These are phyloP conservation scores for Patella ulyssiponensis DNA, from an alignment of 2,888 invertebrate genomes.

Conservation along the genomic window DNA sequence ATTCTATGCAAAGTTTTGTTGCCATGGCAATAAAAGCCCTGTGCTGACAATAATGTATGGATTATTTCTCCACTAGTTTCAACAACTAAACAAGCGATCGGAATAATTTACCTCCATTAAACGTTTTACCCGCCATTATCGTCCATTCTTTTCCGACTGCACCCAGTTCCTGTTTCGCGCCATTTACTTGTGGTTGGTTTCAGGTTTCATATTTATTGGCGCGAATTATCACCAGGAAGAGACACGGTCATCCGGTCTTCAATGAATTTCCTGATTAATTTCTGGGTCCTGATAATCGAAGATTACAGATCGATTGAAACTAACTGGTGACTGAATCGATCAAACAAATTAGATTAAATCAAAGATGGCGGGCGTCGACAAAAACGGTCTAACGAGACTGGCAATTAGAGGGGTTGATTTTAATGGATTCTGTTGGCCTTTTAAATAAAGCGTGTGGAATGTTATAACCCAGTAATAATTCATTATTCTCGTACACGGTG, in stretches of 20 bases:
- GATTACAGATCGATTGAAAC: conserved; percentile 1
- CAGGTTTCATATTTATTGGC: conserved; percentile 12
- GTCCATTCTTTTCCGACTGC: conserved; percentile 7
- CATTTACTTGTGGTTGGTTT: conserved; percentile 1
- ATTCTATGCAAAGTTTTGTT: background rate
- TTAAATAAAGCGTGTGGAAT: conserved; percentile 6
- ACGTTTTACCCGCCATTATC: conserved; percentile 7
- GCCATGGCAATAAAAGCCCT: background rate
- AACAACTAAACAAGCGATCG: conserved; percentile 5
- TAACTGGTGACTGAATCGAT: background rate
- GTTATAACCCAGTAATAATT: conserved; percentile 11
- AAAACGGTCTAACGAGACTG: conserved; percentile 7
- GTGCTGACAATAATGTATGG: conserved; percentile 1
- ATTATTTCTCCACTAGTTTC: background rate
- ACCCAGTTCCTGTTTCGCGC: conserved; percentile 8
- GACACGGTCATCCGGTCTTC: conserved; percentile 11
- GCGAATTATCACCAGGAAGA: conserved; percentile 9
- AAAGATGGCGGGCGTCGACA: conserved; percentile 8
- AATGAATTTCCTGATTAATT: conserved; percentile 9
- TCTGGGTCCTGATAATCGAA: background rate
- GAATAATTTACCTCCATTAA: conserved; percentile 10
- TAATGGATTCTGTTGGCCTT: conserved; percentile 11
- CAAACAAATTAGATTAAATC: conserved; percentile 12
- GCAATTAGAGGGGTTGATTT: conserved; percentile 10
- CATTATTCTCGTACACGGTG: conserved; percentile 30